Conservation (phyloP, 1,140 invertebrate genomes). For the Eciton burchellii region DNA sequence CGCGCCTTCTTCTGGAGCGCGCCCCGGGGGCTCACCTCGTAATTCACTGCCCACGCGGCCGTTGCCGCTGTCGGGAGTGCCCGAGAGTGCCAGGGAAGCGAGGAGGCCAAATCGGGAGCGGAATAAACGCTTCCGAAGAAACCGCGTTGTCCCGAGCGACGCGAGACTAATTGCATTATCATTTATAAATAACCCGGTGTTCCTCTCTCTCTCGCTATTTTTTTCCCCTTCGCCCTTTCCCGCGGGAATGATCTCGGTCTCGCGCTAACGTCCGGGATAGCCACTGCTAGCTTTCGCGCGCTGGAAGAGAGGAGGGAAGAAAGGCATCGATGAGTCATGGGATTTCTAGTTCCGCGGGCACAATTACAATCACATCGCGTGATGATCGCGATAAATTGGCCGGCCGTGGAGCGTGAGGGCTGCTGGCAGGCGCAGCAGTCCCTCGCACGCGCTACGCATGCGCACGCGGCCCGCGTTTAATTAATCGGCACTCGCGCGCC, state of each 20-base stretch:
- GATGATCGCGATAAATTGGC: slow-evolving; percentile 11
- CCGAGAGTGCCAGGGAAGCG: slow-evolving; percentile 35
- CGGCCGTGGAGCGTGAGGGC: not conserved
- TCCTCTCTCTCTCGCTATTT: slow-evolving; percentile 1
- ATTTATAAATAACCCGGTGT: slow-evolving; percentile 24
- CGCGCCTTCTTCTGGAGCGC: slow-evolving; percentile 52
- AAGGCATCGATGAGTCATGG: slow-evolving; percentile 1
- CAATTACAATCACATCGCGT: not conserved
- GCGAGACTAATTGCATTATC: slow-evolving; percentile 52
- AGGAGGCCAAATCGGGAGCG: slow-evolving; percentile 60
- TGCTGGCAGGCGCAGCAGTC: not conserved
- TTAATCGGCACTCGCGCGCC: not conserved
- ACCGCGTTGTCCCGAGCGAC: slow-evolving; percentile 24
- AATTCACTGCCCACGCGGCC: slow-evolving; percentile 74
- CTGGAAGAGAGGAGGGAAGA: not conserved
- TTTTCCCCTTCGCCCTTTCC: too few relatives aligned
- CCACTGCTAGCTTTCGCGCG: not conserved
- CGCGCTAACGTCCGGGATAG: not conserved
- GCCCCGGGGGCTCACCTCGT: slow-evolving; percentile 69
- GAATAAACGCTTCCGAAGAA: slow-evolving; percentile 65
- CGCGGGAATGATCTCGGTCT: slow-evolving; percentile 33
- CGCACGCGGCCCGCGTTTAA: not conserved
- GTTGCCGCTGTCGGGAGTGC: slow-evolving; percentile 20
- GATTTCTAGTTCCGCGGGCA: not conserved
- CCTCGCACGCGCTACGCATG: not conserved